Percentiles rank a stretch among this genome's conserved stretches.
Conservation (phyloP, 2,888 invertebrate species). For the Tubulanus polymorphus region DNA sequence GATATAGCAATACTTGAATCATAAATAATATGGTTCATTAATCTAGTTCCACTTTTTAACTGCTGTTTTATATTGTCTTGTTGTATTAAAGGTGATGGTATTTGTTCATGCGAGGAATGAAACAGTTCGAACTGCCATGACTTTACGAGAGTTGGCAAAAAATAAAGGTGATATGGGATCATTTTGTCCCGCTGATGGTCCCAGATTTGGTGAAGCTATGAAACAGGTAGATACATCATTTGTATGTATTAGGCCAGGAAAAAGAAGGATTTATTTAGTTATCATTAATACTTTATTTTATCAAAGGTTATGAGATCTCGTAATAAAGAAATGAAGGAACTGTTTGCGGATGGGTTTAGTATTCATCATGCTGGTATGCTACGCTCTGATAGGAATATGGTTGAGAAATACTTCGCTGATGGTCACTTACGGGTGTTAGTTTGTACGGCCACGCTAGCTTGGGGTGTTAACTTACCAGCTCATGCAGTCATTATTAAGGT, state of each 20-base stretch:
- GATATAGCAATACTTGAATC: neutral
- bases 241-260: neutral
- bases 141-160: constrained; percentile 68
- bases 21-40: neutral
- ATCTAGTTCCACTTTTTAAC: neutral
- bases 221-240: constrained; percentile 53
- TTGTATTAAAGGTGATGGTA: constrained; percentile 71
- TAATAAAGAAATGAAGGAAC: constrained; percentile 78
- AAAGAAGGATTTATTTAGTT: neutral
- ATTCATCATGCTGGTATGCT: constrained; percentile 97
- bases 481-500: constrained; percentile 94
- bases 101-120: constrained; percentile 98
- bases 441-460: constrained; percentile 96
- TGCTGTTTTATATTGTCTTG: neutral
- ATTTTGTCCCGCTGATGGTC: constrained; percentile 36
- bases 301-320: constrained; percentile 37
- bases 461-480: constrained; percentile 99
- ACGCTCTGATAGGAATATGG: constrained; percentile 72
- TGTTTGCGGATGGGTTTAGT: constrained; percentile 82
- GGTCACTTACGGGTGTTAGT: constrained; percentile 83
- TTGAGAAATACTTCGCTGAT: constrained; percentile 82
- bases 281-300: neutral
- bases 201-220: constrained; percentile 63
- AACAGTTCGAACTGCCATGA: constrained; percentile 82
- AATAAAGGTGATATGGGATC: constrained; percentile 40